phyloP scores from a whole-genome alignment of 2,113 vertebrate genomes.

The Nothocercus nigrocapillus region DNA sequence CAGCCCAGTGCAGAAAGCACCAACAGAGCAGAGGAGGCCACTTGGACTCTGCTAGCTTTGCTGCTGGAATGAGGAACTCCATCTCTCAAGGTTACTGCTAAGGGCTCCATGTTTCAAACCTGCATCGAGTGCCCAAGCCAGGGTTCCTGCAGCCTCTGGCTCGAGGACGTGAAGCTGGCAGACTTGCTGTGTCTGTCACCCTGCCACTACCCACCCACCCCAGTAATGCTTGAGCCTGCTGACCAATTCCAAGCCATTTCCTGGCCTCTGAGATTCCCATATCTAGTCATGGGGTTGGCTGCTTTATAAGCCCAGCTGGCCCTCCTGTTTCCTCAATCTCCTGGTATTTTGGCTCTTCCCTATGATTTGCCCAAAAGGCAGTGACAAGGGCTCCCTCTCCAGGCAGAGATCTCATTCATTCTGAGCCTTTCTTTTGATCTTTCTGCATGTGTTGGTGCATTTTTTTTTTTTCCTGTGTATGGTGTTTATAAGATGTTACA shows the following conservation, averaged over 20 bases:
- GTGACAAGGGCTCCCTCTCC: not conserved
- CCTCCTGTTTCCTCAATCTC: not conserved
- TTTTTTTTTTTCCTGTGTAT: not conserved
- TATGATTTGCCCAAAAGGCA: too few species aligned
- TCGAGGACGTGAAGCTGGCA: fast-evolving
- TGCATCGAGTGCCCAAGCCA: not conserved
- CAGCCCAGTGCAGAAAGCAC: not conserved
- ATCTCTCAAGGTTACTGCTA: not conserved
- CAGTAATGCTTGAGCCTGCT: not conserved
- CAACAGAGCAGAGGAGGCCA: not conserved
- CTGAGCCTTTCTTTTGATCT: not conserved
- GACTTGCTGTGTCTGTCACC: not conserved
- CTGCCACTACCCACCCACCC: not conserved
- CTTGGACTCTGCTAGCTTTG: not conserved
- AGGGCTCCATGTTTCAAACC: too few species aligned
- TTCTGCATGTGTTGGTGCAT: too few species aligned
- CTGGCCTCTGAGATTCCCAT: not conserved
- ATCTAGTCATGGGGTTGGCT: not conserved
- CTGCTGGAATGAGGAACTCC: not conserved
- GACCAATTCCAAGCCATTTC: not conserved
- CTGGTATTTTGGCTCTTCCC: not conserved
- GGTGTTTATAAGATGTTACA: not conserved
- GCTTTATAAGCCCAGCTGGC: not conserved
- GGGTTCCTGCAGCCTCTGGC: too few species aligned
- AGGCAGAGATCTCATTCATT: not conserved